Evolutionary conservation across 2,113 vertebrate genomes (phyloP).

Genomic region (Aythya baeri): DNA sequence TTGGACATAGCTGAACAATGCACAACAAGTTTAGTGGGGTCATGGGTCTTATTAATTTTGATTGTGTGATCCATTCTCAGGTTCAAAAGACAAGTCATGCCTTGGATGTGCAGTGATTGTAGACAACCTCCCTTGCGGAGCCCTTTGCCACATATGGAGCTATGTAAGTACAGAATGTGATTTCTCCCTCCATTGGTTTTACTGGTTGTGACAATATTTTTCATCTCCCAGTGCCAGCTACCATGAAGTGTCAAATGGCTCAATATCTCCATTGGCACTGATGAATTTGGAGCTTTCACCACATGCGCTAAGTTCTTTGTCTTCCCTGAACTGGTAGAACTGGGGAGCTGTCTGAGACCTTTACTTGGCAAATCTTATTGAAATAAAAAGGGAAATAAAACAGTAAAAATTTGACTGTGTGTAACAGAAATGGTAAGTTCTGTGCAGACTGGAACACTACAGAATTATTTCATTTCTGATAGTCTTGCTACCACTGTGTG

Average conservation of each 20-base stretch:
- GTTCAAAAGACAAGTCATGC: background rate
- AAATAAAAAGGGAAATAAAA: background rate
- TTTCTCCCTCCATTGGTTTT: conserved; percentile 18
- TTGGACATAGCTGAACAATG: background rate
- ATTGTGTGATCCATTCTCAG: background rate
- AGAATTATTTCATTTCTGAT: background rate
- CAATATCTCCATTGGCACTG: background rate
- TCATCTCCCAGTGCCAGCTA: background rate
- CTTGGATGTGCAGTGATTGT: background rate
- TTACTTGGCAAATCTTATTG: background rate
- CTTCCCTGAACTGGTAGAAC: background rate
- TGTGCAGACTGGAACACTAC: background rate
- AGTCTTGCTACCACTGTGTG: background rate
- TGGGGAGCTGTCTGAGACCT: background rate
- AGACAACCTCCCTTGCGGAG: background rate
- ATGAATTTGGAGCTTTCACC: background rate
- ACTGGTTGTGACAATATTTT: background rate
- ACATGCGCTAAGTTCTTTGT: background rate
- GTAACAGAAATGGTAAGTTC: background rate
- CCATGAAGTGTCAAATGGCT: background rate
- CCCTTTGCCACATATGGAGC: background rate
- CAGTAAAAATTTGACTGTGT: background rate
- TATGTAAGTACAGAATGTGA: background rate
- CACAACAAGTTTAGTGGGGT: background rate
- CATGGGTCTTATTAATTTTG: fast-evolving